phyloP scores from a whole-genome alignment of 2,113 vertebrate genomes.

The Chlorodrepanis virens region DNA sequence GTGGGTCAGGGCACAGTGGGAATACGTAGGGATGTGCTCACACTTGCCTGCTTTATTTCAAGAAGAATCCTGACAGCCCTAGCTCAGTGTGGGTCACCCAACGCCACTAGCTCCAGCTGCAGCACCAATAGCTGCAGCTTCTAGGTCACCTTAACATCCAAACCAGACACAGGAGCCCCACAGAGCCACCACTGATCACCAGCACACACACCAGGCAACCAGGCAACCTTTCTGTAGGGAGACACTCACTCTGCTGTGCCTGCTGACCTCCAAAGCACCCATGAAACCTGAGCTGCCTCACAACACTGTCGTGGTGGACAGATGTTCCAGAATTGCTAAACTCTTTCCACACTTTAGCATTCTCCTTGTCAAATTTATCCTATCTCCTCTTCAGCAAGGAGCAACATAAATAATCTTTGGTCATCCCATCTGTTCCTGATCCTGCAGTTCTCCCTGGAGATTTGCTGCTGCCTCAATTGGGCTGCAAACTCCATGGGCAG shows the following conservation, averaged over 20 bases:
- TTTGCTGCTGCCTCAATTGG: background rate
- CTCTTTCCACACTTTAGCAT: constrained; percentile 10
- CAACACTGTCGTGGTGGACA: fast-evolving
- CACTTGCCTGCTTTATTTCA: background rate
- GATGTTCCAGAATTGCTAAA: constrained; percentile 1
- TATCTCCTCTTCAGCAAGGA: background rate
- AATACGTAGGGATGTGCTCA: background rate
- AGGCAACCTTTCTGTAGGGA: background rate
- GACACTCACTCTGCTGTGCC: background rate
- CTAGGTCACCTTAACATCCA: background rate
- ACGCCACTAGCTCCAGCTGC: background rate
- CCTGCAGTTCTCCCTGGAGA: background rate
- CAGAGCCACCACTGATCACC: background rate
- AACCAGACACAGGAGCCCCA: fast-evolving
- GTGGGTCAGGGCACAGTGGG: background rate
- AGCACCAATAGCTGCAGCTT: background rate
- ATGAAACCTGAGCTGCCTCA: background rate
- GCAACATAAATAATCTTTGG: background rate
- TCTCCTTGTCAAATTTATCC: background rate
- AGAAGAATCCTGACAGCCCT: background rate
- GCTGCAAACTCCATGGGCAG: background rate
- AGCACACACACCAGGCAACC: background rate
- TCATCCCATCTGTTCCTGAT: background rate
- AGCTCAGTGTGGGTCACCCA: background rate
- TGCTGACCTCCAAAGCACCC: background rate